A percentile compares a stretch with the other conserved stretches of the same genome.
Evolutionary conservation across 2,113 vertebrate genomes (phyloP).

Genomic region (Dicentrarchus labrax): DNA sequence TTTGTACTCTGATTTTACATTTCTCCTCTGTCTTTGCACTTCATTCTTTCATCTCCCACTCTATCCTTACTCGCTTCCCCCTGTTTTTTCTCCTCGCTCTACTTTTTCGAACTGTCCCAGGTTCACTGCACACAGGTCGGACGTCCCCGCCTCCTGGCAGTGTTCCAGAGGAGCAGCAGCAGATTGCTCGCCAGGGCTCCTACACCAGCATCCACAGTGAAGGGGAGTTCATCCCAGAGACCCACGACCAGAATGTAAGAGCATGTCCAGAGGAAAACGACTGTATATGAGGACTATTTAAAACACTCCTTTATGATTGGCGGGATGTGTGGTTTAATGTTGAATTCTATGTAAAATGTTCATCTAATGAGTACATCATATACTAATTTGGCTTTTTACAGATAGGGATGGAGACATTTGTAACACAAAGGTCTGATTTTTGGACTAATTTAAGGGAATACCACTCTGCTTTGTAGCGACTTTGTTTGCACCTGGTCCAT

Average conservation of each 20-base stretch:
- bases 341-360: not conserved
- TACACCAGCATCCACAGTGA: conserved; percentile 95
- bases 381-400: too few species aligned
- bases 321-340: not conserved
- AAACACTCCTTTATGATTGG: not conserved
- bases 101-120: conserved; percentile 67
- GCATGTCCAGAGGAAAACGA: not conserved
- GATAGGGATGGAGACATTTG: too few species aligned
- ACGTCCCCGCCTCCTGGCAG: conserved; percentile 92
- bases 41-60: not conserved
- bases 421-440: too few species aligned
- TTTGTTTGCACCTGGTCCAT: not conserved
- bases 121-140: conserved; percentile 91
- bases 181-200: conserved; percentile 93
- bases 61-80: not conserved
- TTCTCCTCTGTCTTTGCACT: not conserved
- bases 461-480: not conserved
- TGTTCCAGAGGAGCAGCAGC: conserved; percentile 93
- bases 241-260: conserved; percentile 88
- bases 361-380: not conserved
- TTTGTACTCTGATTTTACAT: conserved; percentile 9
- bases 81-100: not conserved
- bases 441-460: too few species aligned
- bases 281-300: not conserved
- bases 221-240: conserved; percentile 94